Evolutionary conservation across 2,797 vertebrate genomes (phyloP), one percentile per base, ranked within the genome.

Genomic region (Chrysocyon brachyurus): DNA sequence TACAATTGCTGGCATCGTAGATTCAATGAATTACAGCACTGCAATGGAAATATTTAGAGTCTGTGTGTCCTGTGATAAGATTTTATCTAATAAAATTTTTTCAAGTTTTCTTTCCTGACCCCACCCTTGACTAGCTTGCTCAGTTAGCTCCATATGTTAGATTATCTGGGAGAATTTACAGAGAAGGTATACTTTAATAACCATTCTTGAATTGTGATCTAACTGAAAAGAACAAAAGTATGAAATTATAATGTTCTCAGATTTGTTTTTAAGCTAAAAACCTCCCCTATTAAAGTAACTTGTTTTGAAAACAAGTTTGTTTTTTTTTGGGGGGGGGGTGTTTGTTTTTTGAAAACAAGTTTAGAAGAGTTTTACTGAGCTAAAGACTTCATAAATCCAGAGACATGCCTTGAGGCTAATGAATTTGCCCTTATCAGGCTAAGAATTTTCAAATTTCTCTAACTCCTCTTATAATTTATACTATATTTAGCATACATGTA

Each of bases 21-120:
- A 83, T 68, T 73, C 63, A 84, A 0, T 94, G 12, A 77, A 61
- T 10, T 6, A 11, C 6, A 89, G 21, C 73, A 94, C 4, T 89
- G 68, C 36, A 90, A n/a, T 90, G 15, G 36, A 78, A 86, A 26
- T 88, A 31, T 82, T 82, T 82, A 87, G n/a, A 57, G 15, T 91
- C 68, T 24, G 16, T 94, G 6, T 75, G 40, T 86, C 21, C 68
- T 81, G 1, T 33, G 84, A 12, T 81, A 82, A 86, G 54, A 94
- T 82, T 91, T 96, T 81, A 83, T 77, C 22, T 87, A 75, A 66
- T 46, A 90, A 40, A 89, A 52, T 92, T 31, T 94, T 83, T 95
- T 94, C 52, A 77, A 89, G 31, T 70, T 87, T 97, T 94, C n/a
- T 94, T 90, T 89, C 40, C 54, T 89, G 52, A 87, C 31, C 22